Percentiles rank a stretch among this genome's conserved stretches.
Evolutionary conservation across 2,888 invertebrate genomes (phyloP).

Genomic region (Tridacna gigas): DNA sequence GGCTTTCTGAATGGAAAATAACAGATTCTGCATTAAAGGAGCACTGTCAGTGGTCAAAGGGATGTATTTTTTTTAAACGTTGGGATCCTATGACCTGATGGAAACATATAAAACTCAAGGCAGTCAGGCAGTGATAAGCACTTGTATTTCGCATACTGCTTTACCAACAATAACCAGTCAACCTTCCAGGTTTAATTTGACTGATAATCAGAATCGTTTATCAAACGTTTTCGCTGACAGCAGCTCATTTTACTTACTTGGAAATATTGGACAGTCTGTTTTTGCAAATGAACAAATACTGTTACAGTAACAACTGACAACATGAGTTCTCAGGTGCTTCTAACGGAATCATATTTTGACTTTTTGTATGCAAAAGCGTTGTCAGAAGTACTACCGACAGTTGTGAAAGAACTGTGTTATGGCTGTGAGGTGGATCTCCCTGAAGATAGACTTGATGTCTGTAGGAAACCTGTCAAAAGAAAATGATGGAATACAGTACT

Average conservation of each 20-base stretch:
- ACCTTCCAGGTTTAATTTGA: background rate
- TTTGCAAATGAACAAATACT: no score
- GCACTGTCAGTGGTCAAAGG: background rate
- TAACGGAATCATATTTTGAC: conserved; percentile 34
- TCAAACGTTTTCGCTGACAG: no score
- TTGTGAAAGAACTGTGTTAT: conserved; percentile 26
- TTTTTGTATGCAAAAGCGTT: conserved; percentile 45
- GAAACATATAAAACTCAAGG: no score
- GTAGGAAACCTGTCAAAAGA: conserved; percentile 47
- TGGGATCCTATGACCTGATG: no score
- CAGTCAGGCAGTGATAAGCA: no score
- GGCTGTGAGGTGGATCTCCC: conserved; percentile 41
- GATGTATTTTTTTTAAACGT: conserved; percentile 38
- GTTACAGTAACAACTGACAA: background rate
- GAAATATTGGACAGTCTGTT: no score
- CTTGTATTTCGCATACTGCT: no score
- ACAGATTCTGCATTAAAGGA: background rate
- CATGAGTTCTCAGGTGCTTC: background rate
- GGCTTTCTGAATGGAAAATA: background rate
- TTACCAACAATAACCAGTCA: background rate
- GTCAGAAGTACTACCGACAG: background rate
- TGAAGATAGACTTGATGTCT: conserved; percentile 41
- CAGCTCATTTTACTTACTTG: no score
- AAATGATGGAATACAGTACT: conserved; percentile 46
- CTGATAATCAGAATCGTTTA: background rate